Evolutionary conservation across 2,113 vertebrate genomes (phyloP), one percentile per base, ranked within the genome.

Genomic region (Phylloscopus whistleri): DNA sequence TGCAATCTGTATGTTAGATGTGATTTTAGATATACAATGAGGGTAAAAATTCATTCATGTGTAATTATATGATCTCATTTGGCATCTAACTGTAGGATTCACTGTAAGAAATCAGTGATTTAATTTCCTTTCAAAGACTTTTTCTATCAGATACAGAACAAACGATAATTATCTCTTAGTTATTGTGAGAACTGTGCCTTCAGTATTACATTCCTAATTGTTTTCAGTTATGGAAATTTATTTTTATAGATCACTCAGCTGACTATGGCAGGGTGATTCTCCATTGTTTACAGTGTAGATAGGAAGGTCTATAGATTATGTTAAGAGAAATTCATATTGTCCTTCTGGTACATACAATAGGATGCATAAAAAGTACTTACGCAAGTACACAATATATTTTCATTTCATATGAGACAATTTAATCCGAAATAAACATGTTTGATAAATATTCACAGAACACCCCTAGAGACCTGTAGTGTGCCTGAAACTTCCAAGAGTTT

Each of bases 61-160:
- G 46, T 95, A 97, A 98, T 97, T 97, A 97, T 93, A 63, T 89
- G 44, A 84, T 97, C 94, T 97, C 72, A 13, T 97, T 97, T 97
- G 84, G 58, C 92, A 97, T 89, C 69, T 96, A 94, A 70, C 70
- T 93, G 44, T 94, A 89, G 64, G 62, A 75, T 87, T 37, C 37
- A 37, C 37, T 37, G 37, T 37, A 96, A 93, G 79, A 98, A 97
- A 96, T 97, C 91, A 95, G 84, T 96, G 88, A 97, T 97, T 97
- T 97, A 95, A 97, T 95, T 97, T 97, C 76, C 51, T 95, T 93
- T 97, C 75, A 91, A 87, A 82, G 58, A 91, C 78, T 89, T 96
- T 97, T 95, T 95, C 96, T 97, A 93, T 97, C 95, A 96, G 87
- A 93, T 44, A 56, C 66, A 83, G 89, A 97, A 96, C 87, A 97